Evolutionary conservation across 2,888 invertebrate species (phyloP), one percentile per base, ranked within the genome.

Genomic region (Brachypterus glaber): DNA sequence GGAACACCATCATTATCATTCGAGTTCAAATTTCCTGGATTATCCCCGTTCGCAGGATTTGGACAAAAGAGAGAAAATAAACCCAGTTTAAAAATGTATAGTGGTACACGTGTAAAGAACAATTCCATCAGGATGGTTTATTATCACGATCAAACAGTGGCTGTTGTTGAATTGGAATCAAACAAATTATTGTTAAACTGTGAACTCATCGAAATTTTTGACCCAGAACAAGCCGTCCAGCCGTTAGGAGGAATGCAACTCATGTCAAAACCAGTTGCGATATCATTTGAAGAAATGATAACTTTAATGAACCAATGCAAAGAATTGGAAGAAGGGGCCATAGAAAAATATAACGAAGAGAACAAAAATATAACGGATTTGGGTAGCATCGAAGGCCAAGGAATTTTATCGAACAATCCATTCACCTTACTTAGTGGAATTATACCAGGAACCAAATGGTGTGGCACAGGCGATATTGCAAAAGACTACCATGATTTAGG

Each of bases 381-480:
- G 25, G 30, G 35, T 17, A 27, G 12, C 40, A 46, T 40, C 54
- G 51, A 51, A 51, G 58, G 33, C 62, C 60, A 57, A 48, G 59
- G 58, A 17, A 63, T 74, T 44, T 71, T 74, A 46, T 73, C 71
- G 1, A 76, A 77, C 48, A 82, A 76, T 58, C 80, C 82, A 4
- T 70, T 82, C 21, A 77, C 82, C 1, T 59, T 87, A 45, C 68
- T 87, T 32, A 83, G 79, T 56, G 87, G 87, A 21, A 86, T 88
- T 47, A 73, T 87, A 58, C 88, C 88, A 66, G 89, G 89, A 45
- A 90, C 89, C 25, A 89, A 89, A 63, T 90, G 89, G 89, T 93
- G 92, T 58, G 92, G 92, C 12, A 81, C 86, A 0, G 91, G 91
- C 1, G 91, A 91, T 63, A 79, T 88, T 49, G 91, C 92, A 1